Conservation (phyloP, 2,888 invertebrate genomes). For the Anarsia innoxiella region DNA sequence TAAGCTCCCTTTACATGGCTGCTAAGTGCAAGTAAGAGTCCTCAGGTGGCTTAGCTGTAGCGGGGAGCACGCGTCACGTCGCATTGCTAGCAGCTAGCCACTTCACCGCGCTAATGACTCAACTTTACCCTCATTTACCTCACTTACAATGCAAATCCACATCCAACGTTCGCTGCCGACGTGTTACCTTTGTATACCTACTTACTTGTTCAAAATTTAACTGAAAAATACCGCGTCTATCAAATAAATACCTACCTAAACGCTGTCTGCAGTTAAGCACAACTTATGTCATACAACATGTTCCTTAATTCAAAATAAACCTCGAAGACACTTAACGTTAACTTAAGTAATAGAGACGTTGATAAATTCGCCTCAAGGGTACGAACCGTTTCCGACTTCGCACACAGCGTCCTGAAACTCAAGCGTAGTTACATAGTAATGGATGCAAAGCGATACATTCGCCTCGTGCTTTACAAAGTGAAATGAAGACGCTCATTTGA, state of each 20-base stretch:
- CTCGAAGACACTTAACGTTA: too few relatives aligned
- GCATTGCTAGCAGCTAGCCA: constrained; percentile 1
- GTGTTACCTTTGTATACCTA: neutral
- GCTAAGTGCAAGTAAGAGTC: neutral
- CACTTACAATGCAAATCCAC: constrained; percentile 9
- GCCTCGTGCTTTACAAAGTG: constrained; percentile 1
- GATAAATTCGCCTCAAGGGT: constrained; percentile 5
- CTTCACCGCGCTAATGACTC: constrained; percentile 18
- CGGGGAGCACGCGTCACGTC: constrained; percentile 9
- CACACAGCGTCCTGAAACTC: neutral
- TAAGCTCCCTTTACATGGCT: too few relatives aligned
- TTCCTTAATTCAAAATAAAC: too few relatives aligned
- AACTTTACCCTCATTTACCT: constrained; percentile 16
- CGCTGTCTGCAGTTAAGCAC: too few relatives aligned
- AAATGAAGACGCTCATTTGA: constrained; percentile 11
- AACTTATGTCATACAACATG: too few relatives aligned
- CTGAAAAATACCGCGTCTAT: too few relatives aligned
- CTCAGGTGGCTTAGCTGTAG: constrained; percentile 6
- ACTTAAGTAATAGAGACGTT: neutral
- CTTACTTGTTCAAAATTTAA: neutral
- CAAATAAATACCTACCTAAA: too few relatives aligned
- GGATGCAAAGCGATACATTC: constrained; percentile 7
- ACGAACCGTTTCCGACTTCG: neutral
- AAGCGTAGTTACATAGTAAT: neutral
- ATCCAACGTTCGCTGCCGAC: neutral